These are phyloP conservation scores for Branchellion lobata DNA, from an alignment of 2,888 invertebrate genomes.

Conservation along the genomic window DNA sequence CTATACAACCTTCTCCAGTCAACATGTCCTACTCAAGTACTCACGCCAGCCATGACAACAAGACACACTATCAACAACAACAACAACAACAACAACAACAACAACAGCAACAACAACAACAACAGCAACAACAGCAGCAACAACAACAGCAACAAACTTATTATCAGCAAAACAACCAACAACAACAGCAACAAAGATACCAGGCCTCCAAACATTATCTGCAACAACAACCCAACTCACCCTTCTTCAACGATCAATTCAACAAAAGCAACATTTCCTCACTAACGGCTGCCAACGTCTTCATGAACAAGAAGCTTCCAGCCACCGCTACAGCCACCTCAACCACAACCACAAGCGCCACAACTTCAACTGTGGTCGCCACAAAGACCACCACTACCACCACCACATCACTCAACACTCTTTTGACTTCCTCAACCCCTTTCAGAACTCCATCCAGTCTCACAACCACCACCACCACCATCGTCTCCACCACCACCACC, in stretches of 20 bases:
- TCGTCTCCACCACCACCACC: neutral
- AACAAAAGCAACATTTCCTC: slow-evolving; percentile 32
- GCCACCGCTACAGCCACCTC: slow-evolving; percentile 7
- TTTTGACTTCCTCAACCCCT: too few species aligned
- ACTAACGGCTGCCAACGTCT: slow-evolving; percentile 5
- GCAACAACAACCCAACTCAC: slow-evolving; percentile 25
- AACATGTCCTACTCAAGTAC: slow-evolving; percentile 21
- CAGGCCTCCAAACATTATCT: slow-evolving; percentile 41
- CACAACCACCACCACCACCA: neutral
- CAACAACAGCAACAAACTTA: slow-evolving; percentile 44
- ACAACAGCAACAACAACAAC: slow-evolving; percentile 20
- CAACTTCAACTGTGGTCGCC: neutral
- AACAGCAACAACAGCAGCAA: slow-evolving; percentile 44
- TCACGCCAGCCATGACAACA: slow-evolving; percentile 8
- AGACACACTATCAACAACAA: slow-evolving; percentile 30
- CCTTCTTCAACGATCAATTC: slow-evolving; percentile 20
- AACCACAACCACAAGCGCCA: neutral
- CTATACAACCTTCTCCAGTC: neutral
- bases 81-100: slow-evolving; percentile 43
- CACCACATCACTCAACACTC: too few species aligned
- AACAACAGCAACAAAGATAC: slow-evolving; percentile 34
- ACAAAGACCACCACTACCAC: too few species aligned
- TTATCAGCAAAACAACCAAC: slow-evolving; percentile 17
- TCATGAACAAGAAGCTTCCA: slow-evolving; percentile 2
- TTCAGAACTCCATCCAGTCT: too few species aligned